phyloP scores from a whole-genome alignment of 2,113 vertebrate species.

The Oxygymnocypris stewartii region DNA sequence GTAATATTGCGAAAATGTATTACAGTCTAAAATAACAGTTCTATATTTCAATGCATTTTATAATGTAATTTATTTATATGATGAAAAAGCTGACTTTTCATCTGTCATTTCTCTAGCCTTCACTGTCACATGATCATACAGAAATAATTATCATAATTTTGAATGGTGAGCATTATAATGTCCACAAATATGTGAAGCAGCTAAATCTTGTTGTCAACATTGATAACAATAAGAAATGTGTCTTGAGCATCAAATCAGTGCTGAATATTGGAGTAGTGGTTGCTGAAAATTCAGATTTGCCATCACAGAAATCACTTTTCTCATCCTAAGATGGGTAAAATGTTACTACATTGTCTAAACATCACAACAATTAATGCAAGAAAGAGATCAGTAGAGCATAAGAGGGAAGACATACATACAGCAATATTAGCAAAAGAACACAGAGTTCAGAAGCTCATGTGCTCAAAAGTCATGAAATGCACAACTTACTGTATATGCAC shows the following conservation, averaged over 20 bases:
- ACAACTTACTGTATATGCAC: not conserved
- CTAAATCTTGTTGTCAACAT: not conserved
- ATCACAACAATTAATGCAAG: constrained; percentile 11
- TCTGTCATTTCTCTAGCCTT: too few relatives aligned
- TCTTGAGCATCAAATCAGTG: not conserved
- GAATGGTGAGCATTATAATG: too few relatives aligned
- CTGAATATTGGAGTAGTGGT: not conserved
- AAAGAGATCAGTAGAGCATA: constrained; percentile 32
- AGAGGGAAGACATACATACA: constrained; percentile 10
- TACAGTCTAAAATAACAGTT: too few relatives aligned
- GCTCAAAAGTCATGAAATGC: not conserved
- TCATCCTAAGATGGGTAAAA: not conserved
- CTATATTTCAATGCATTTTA: too few relatives aligned
- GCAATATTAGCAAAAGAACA: not conserved
- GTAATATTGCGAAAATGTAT: too few relatives aligned
- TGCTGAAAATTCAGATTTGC: too few relatives aligned
- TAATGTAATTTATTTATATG: too few relatives aligned
- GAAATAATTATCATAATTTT: too few relatives aligned
- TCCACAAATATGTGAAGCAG: too few relatives aligned
- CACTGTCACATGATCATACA: too few relatives aligned
- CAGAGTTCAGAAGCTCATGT: constrained; percentile 1
- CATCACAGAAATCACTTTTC: not conserved
- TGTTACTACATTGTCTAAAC: constrained; percentile 11
- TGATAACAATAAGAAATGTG: not conserved
- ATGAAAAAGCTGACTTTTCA: too few relatives aligned